phyloP scores from a whole-genome alignment of 2,797 vertebrate species.

The Cossypha dichroa region DNA sequence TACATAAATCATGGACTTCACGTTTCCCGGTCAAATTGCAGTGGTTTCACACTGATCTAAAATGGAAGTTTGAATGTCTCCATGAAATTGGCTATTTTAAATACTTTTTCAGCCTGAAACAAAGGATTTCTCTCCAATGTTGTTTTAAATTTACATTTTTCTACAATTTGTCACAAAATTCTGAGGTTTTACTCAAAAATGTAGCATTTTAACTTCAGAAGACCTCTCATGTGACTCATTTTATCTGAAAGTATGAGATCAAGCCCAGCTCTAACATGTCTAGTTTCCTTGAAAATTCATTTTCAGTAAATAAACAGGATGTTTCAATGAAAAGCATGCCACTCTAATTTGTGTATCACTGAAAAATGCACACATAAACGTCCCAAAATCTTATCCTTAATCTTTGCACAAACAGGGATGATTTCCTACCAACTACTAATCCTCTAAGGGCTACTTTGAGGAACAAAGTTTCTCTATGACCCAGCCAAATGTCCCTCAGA shows the following conservation, averaged over 20 bases:
- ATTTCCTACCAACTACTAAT: neutral
- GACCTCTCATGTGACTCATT: neutral
- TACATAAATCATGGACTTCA: neutral
- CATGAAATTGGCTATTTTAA: neutral
- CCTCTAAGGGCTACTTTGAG: neutral
- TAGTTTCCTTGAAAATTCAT: neutral
- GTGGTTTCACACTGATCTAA: neutral
- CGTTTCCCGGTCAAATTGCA: neutral
- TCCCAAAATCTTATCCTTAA: neutral
- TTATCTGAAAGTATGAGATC: neutral
- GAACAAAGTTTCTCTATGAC: neutral
- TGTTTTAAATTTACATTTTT: neutral
- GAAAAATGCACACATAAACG: neutral
- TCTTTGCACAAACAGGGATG: neutral
- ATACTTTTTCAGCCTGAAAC: neutral
- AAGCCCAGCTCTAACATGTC: neutral
- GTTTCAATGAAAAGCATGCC: neutral
- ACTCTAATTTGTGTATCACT: neutral
- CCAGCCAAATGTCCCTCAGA: neutral
- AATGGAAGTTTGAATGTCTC: neutral
- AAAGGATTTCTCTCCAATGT: neutral
- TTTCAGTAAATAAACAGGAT: neutral
- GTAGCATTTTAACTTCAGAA: neutral
- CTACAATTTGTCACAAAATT: neutral
- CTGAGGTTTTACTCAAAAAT: neutral